Percentiles rank a stretch among this genome's conserved stretches.
These are phyloP conservation scores for Melinaea marsaeus DNA, from an alignment of 2,888 invertebrate genomes.

Conservation along the genomic window DNA sequence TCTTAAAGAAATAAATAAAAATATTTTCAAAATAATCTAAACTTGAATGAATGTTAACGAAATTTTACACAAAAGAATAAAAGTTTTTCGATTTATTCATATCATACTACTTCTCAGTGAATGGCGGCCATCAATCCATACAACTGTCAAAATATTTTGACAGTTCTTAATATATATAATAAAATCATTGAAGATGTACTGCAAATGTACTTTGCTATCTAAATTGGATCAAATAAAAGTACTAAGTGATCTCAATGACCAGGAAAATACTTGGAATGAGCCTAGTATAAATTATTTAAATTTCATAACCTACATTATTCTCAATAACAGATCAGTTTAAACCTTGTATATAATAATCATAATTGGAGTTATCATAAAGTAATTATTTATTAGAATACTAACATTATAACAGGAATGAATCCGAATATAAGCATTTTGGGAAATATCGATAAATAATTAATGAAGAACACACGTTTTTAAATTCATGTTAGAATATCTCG, in stretches of 20 bases:
- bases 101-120: no score
- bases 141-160: no score
- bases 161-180: background rate
- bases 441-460: no score
- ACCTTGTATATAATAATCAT: slow-evolving; percentile 1
- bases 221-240: background rate
- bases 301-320: slow-evolving; percentile 1
- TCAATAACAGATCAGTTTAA: slow-evolving; percentile 3
- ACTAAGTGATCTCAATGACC: background rate
- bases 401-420: no score
- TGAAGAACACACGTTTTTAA: no score
- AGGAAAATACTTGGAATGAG: background rate
- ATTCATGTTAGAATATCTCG: background rate
- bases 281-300: background rate
- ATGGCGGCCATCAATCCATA: no score
- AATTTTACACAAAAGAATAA: no score
- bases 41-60: background rate
- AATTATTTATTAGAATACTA: no score
- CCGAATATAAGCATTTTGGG: no score
- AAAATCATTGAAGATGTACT: background rate
- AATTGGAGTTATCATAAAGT: background rate
- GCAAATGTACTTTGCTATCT: background rate
- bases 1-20: background rate
- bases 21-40: background rate
- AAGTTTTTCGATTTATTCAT: no score